A percentile compares a stretch with the other conserved stretches of the same genome.
Evolutionary conservation across 2,888 invertebrate species (phyloP).

Genomic region (Buathra laborator): DNA sequence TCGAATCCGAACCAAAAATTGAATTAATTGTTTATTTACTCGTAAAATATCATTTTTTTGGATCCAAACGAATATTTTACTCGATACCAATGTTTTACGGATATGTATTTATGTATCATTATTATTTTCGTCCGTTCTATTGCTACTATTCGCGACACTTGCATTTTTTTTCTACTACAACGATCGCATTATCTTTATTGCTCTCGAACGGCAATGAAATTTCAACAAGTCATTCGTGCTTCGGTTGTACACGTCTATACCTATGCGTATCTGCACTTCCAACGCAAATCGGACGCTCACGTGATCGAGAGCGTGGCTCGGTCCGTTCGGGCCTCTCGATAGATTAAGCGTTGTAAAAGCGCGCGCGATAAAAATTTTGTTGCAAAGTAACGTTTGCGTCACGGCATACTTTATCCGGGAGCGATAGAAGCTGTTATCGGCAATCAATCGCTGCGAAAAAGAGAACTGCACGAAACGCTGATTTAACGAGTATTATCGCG

Average conservation of each 20-base stretch:
- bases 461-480: neutral
- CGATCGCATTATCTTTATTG: conserved; percentile 66
- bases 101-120: neutral
- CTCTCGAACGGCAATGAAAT: conserved; percentile 61
- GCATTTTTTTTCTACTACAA: neutral
- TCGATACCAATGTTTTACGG: no score
- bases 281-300: conserved; percentile 65
- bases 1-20: no score
- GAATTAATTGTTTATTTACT: no score
- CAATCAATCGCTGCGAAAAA: neutral
- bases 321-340: neutral
- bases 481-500: neutral
- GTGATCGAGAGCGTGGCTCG: conserved; percentile 50
- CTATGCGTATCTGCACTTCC: conserved; percentile 57
- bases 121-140: neutral
- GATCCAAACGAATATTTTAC: no score
- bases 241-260: conserved; percentile 41
- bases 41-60: no score
- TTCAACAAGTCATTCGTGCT: conserved; percentile 57
- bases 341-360: conserved; percentile 5
- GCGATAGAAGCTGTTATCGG: conserved; percentile 13
- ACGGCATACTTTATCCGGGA: conserved; percentile 3
- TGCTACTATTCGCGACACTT: conserved; percentile 8
- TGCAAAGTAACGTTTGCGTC: conserved; percentile 71
- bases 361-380: conserved; percentile 71